These are phyloP conservation scores for Lycocerus yunnanus DNA, from an alignment of 2,888 invertebrate genomes.

Conservation along the genomic window DNA sequence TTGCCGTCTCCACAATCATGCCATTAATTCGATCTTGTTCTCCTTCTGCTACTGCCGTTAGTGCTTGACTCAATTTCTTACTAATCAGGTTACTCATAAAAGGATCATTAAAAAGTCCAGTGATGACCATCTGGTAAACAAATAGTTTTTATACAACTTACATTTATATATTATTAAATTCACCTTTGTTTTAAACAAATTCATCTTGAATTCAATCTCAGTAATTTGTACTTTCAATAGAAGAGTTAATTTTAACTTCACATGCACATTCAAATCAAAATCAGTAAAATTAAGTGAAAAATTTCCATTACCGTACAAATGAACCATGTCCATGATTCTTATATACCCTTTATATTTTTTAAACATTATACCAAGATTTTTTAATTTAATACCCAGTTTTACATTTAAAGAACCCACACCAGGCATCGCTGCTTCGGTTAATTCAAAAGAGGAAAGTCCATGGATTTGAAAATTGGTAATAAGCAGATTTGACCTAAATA, in stretches of 20 bases:
- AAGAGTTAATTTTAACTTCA: background rate
- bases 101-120: constrained; percentile 31
- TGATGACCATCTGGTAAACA: constrained; percentile 25
- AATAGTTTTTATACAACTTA: background rate
- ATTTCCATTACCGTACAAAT: background rate
- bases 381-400: background rate
- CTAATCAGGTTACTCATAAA: constrained; percentile 27
- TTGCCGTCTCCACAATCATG: background rate
- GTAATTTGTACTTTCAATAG: constrained; percentile 3
- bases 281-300: background rate
- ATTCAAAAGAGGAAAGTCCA: background rate
- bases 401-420: no score
- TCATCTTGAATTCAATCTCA: constrained; percentile 4
- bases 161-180: background rate
- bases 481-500: background rate
- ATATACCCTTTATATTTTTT: background rate
- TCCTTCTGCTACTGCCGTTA: constrained; percentile 1
- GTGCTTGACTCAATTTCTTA: constrained; percentile 5
- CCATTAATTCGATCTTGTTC: background rate
- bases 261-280: background rate
- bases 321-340: background rate
- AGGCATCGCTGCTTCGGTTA: no score
- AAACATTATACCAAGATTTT: background rate
- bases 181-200: constrained; percentile 17
- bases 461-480: background rate